Conservation (phyloP, 2,797 vertebrate genomes). For the Microctenopoma lineatum region DNA sequence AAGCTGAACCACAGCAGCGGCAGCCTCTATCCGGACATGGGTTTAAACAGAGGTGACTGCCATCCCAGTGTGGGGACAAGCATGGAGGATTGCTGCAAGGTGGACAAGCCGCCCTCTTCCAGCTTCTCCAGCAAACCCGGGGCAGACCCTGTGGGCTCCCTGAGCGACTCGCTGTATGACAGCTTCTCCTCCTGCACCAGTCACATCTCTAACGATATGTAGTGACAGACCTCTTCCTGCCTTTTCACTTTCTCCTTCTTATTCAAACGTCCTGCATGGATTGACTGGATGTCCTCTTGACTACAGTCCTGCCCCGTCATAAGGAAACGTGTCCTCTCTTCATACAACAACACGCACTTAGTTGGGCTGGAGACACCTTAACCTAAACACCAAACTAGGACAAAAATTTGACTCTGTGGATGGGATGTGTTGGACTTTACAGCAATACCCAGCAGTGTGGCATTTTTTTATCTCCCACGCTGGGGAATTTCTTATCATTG, state of each 20-base stretch:
- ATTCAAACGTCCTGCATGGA: background rate
- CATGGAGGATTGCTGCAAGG: slow-evolving; percentile 71
- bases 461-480: slow-evolving; percentile 6
- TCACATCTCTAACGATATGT: slow-evolving; percentile 87
- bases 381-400: slow-evolving; percentile 40
- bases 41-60: slow-evolving; percentile 66
- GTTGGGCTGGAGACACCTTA: slow-evolving; percentile 24
- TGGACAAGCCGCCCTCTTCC: slow-evolving; percentile 75
- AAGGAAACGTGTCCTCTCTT: background rate
- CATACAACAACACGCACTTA: slow-evolving; percentile 70
- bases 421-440: slow-evolving; percentile 47
- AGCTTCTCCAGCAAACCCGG: slow-evolving; percentile 74
- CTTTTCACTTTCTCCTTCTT: background rate
- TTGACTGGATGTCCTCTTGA: slow-evolving; percentile 19
- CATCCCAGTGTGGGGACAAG: slow-evolving; percentile 61
- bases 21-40: slow-evolving; percentile 77
- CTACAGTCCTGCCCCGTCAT: slow-evolving; percentile 15
- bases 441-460: slow-evolving; percentile 44
- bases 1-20: slow-evolving; percentile 82
- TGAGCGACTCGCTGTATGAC: slow-evolving; percentile 91
- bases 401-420: slow-evolving; percentile 26
- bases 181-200: slow-evolving; percentile 92
- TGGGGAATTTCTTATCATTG: slow-evolving; percentile 79
- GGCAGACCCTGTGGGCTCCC: slow-evolving; percentile 83
- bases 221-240: slow-evolving; percentile 44